phyloP scores from a whole-genome alignment of 2,888 invertebrate species.

The Mayetiola destructor region DNA sequence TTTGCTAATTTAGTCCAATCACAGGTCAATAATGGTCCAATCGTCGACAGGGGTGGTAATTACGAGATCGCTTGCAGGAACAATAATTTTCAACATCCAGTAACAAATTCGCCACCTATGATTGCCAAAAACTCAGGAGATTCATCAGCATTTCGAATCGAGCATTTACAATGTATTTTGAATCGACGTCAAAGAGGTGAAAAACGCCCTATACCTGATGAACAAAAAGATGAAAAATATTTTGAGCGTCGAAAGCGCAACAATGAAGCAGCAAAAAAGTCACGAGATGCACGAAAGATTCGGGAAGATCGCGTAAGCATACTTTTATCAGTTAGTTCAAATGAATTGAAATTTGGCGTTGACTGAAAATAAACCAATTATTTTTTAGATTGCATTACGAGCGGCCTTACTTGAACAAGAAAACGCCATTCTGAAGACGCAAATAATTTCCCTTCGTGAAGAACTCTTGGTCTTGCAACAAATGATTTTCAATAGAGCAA shows the following conservation, averaged over 20 bases:
- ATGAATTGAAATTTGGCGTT: background rate
- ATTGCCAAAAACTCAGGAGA: background rate
- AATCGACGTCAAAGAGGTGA: slow-evolving; percentile 54
- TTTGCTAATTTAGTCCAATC: no score
- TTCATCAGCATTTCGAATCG: background rate
- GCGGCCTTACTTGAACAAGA: slow-evolving; percentile 77
- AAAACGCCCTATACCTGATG: slow-evolving; percentile 73
- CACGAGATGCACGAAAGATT: slow-evolving; percentile 71
- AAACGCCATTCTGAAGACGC: slow-evolving; percentile 71
- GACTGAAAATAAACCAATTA: background rate
- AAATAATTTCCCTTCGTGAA: slow-evolving; percentile 63
- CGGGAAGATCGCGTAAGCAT: slow-evolving; percentile 64
- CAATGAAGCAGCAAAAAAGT: slow-evolving; percentile 86
- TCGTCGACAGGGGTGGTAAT: background rate
- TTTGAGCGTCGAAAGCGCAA: slow-evolving; percentile 75
- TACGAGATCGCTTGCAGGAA: background rate
- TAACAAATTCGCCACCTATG: background rate
- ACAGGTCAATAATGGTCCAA: no score
- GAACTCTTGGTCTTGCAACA: slow-evolving; percentile 59
- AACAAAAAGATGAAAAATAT: slow-evolving; percentile 79
- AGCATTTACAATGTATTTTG: slow-evolving; percentile 25
- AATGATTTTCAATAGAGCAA: slow-evolving; percentile 33
- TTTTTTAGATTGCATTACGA: slow-evolving; percentile 56
- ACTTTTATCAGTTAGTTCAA: background rate
- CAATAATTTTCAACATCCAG: background rate